phyloP scores from a whole-genome alignment of 30 jellyfish, hydroid and myxozoan genomes.

The Aurelia aurita complex sp. Pacific region DNA sequence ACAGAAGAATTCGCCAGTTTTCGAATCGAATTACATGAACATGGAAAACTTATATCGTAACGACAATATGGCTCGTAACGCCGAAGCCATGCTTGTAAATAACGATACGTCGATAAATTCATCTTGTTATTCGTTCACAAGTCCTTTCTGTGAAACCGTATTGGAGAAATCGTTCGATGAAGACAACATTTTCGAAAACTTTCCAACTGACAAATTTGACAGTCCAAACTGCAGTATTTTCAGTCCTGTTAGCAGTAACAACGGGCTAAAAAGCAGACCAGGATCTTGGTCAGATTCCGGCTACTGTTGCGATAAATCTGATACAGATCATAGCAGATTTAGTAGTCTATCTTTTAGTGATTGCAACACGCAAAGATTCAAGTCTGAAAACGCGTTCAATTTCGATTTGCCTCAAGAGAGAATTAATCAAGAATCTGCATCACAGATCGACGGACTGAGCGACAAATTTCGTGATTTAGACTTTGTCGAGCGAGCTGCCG shows the following conservation, averaged over 20 bases:
- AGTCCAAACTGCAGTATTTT: too few relatives aligned
- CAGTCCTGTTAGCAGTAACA: too few relatives aligned
- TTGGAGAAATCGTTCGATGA: too few relatives aligned
- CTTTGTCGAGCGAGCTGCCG: neutral
- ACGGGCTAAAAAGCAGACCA: slow-evolving; percentile 21
- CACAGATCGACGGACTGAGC: neutral
- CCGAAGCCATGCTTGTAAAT: too few relatives aligned
- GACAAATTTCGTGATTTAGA: neutral
- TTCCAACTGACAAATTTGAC: too few relatives aligned
- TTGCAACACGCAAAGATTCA: neutral
- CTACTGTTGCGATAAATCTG: slow-evolving; percentile 53
- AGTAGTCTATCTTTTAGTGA: slow-evolving; percentile 66
- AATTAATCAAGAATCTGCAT: neutral
- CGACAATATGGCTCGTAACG: neutral
- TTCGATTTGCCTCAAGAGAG: neutral
- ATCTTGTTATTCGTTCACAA: too few relatives aligned
- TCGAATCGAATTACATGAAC: too few relatives aligned
- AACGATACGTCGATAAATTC: too few relatives aligned
- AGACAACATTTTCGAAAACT: too few relatives aligned
- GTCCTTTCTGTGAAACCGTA: too few relatives aligned
- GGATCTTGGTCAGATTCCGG: slow-evolving; percentile 78
- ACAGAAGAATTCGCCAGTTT: too few relatives aligned
- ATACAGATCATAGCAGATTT: slow-evolving; percentile 57
- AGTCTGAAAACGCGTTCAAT: neutral
- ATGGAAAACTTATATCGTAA: neutral